Evolutionary conservation across 2,888 invertebrate genomes (phyloP), one percentile per base, ranked within the genome.

Genomic region (Melolontha melolontha): DNA sequence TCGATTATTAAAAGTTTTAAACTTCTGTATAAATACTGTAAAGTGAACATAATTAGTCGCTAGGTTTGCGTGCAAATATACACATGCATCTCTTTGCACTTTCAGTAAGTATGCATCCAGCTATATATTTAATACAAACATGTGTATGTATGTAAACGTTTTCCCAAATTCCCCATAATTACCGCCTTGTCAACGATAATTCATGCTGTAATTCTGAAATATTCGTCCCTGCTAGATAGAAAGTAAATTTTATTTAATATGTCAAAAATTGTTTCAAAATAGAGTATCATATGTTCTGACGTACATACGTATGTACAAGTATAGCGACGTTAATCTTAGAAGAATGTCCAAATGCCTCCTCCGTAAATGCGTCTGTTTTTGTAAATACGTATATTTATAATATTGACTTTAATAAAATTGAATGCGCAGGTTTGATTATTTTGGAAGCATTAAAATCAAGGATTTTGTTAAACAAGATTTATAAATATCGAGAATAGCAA

Each of bases 201-300:
- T 55, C 41, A 55, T 11, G 41, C 17, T 41, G 16, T 55, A 41
- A 41, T 55, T 55, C 16, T 55, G 41, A 40, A 57, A 57, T 27
- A 17, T 42, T n/a, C 42, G 22, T 22, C 7, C 17, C 14, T 27
- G 2, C 57, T n/a, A 42, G 27, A 42, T 42, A 14, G 57, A 6
- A n/a, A 22, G 42, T 42, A 57, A 57, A 42, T 42, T 57, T 57
- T n/a, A 57, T 57, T 41, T 42, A 42, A 27, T 55, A 41, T 41
- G 55, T 55, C 27, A 55, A 41, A 55, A 41, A 41, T 42, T 22
- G 27, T n/a, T 42, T 22, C n/a, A 42, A 57, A 44, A 12, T n/a
- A 17, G 27, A 41, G 42, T 27, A 11, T 42, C 57, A 16, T 22
- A 22, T 55, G n/a, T 55, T 41, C 55, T 34, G 52, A 54, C 39